Conservation (phyloP, 2,113 vertebrate species). For the Ammodytes marinus region DNA sequence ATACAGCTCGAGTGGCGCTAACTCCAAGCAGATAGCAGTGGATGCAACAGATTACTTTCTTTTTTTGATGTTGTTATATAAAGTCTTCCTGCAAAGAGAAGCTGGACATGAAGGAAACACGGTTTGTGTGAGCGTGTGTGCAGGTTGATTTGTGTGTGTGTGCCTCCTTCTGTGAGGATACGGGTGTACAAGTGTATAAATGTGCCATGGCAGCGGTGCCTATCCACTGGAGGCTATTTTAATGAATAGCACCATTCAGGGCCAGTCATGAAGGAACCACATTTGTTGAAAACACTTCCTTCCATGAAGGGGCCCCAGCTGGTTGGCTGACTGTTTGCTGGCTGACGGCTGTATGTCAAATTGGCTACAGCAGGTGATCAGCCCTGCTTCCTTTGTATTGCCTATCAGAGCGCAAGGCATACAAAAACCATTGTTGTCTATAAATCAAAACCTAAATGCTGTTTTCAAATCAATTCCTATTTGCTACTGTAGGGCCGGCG, state of each 20-base stretch:
- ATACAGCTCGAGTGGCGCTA: constrained; percentile 22
- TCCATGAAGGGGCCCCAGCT: constrained; percentile 76
- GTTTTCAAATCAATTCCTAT: constrained; percentile 68
- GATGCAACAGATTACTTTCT: constrained; percentile 33
- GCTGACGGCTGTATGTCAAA: constrained; percentile 55
- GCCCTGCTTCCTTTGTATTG: constrained; percentile 76
- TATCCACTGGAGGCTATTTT: constrained; percentile 71
- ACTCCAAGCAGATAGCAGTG: constrained; percentile 40
- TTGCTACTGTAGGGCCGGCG: constrained; percentile 53
- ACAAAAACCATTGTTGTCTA: constrained; percentile 71
- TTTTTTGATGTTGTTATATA: constrained; percentile 51
- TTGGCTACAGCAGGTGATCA: constrained; percentile 73
- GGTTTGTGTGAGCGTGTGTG: constrained; percentile 29
- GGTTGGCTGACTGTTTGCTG: constrained; percentile 68
- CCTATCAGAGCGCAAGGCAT: constrained; percentile 69
- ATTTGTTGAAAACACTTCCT: constrained; percentile 80
- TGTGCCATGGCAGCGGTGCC: constrained; percentile 69
- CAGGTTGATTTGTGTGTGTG: constrained; percentile 45
- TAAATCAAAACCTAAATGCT: constrained; percentile 84
- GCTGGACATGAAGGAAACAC: constrained; percentile 58
- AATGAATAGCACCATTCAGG: constrained; percentile 81
- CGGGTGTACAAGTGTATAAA: constrained; percentile 66
- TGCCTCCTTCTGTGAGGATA: constrained; percentile 47
- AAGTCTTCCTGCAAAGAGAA: constrained; percentile 48
- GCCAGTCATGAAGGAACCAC: constrained; percentile 72